These are phyloP conservation scores for Speoplatyrhinus poulsoni DNA, from an alignment of 2,113 vertebrate genomes.

Conservation along the genomic window DNA sequence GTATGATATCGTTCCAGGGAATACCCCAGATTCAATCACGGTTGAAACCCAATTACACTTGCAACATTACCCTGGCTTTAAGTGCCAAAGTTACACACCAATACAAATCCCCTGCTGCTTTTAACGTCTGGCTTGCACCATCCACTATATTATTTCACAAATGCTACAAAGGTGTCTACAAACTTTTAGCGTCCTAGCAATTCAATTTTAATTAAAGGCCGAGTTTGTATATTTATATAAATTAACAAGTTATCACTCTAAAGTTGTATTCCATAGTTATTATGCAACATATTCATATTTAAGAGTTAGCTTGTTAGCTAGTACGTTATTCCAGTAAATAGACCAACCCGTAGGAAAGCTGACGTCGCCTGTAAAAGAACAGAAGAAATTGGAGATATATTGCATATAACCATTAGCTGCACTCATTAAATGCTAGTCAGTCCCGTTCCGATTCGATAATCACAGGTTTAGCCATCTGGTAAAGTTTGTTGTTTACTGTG, in stretches of 20 bases:
- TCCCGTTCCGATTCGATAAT: constrained; percentile 20
- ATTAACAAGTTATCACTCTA: background rate
- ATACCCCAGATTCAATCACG: constrained; percentile 41
- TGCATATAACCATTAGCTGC: constrained; percentile 36
- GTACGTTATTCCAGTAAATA: constrained; percentile 53
- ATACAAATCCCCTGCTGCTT: constrained; percentile 13
- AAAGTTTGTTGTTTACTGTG: background rate
- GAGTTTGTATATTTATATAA: background rate
- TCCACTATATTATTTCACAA: background rate
- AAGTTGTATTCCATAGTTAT: background rate
- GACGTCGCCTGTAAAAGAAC: constrained; percentile 58
- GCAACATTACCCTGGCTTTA: background rate
- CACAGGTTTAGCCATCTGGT: background rate
- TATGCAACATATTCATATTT: background rate
- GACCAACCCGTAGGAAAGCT: constrained; percentile 55
- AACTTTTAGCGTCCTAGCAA: background rate
- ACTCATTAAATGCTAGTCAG: constrained; percentile 29
- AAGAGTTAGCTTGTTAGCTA: constrained; percentile 40
- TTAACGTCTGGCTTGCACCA: background rate
- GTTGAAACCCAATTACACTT: constrained; percentile 6
- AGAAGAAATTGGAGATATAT: constrained; percentile 18
- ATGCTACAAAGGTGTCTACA: background rate
- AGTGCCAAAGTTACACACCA: background rate
- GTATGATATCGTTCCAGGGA: constrained; percentile 24
- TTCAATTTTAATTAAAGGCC: background rate